Percentiles rank a stretch among this genome's conserved stretches.
phyloP scores from a whole-genome alignment of 2,888 invertebrate species.

The Parochlus steinenii region DNA sequence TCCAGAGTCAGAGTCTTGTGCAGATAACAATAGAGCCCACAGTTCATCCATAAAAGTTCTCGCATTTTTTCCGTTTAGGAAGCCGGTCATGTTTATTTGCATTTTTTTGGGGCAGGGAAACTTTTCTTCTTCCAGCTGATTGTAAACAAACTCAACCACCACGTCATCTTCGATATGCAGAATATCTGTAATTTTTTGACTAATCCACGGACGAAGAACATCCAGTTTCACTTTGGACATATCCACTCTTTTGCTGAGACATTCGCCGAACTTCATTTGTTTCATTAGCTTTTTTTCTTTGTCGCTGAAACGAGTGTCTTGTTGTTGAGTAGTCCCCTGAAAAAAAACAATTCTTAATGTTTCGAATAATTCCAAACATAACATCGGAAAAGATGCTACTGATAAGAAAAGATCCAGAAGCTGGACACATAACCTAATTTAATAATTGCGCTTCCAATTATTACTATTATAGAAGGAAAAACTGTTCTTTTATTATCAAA shows the following conservation, averaged over 20 bases:
- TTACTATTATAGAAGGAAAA: too few relatives aligned
- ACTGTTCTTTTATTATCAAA: too few relatives aligned
- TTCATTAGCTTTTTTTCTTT: slow-evolving; percentile 98
- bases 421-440: too few relatives aligned
- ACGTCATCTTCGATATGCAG: slow-evolving; percentile 98
- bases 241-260: slow-evolving; percentile 89
- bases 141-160: slow-evolving; percentile 95
- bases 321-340: slow-evolving; percentile 95
- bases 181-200: slow-evolving; percentile 87
- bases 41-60: slow-evolving; percentile 94
- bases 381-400: too few relatives aligned
- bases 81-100: slow-evolving; percentile 99
- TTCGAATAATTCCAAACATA: too few relatives aligned
- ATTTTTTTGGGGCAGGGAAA: slow-evolving; percentile 95
- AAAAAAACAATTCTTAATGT: slow-evolving; percentile 17
- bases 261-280: slow-evolving; percentile 96
- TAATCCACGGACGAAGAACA: slow-evolving; percentile 97
- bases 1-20: slow-evolving; percentile 87
- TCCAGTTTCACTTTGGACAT: slow-evolving; percentile 97
- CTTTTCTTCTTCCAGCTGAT: slow-evolving; percentile 89
- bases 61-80: slow-evolving; percentile 94
- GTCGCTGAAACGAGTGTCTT: slow-evolving; percentile 98
- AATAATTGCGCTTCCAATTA: too few relatives aligned
- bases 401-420: too few relatives aligned
- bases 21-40: slow-evolving; percentile 88